These are phyloP conservation scores for Drosophila greeni DNA, from an alignment of 2,888 invertebrate species.

Conservation along the genomic window DNA sequence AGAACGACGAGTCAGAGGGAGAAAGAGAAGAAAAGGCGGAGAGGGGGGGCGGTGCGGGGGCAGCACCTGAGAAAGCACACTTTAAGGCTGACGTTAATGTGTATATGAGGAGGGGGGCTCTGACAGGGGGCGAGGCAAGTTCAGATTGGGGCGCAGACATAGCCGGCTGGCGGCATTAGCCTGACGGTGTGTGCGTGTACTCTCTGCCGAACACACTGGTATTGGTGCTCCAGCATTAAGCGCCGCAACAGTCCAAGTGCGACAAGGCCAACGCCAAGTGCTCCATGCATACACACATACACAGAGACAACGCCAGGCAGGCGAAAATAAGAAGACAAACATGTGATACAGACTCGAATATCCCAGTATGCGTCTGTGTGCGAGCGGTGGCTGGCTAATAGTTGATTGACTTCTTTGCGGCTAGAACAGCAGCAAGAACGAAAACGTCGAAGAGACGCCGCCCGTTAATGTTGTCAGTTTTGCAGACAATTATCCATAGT, in stretches of 20 bases:
- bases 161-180: conserved; percentile 59
- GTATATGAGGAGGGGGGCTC: conserved; percentile 16
- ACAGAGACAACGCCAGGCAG: conserved; percentile 49
- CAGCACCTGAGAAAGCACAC: conserved; percentile 62
- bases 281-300: conserved; percentile 43
- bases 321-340: conserved; percentile 74
- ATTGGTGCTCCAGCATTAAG: conserved; percentile 59
- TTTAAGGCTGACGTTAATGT: conserved; percentile 62
- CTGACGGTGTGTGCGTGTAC: conserved; percentile 17
- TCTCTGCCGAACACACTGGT: conserved; percentile 41
- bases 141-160: conserved; percentile 44
- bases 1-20: conserved; percentile 42
- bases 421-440: conserved; percentile 21
- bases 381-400: conserved; percentile 63
- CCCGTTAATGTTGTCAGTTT: conserved; percentile 48
- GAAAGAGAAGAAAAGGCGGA: conserved; percentile 21
- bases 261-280: conserved; percentile 73
- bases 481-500: conserved; percentile 37
- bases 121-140: conserved; percentile 32
- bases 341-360: conserved; percentile 72
- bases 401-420: conserved; percentile 71
- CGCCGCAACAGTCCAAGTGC: conserved; percentile 59
- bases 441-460: conserved; percentile 8
- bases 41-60: conserved; percentile 35
- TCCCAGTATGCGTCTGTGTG: conserved; percentile 31